Conservation (phyloP, 2,113 vertebrate species). For the Pelobates fuscus region DNA sequence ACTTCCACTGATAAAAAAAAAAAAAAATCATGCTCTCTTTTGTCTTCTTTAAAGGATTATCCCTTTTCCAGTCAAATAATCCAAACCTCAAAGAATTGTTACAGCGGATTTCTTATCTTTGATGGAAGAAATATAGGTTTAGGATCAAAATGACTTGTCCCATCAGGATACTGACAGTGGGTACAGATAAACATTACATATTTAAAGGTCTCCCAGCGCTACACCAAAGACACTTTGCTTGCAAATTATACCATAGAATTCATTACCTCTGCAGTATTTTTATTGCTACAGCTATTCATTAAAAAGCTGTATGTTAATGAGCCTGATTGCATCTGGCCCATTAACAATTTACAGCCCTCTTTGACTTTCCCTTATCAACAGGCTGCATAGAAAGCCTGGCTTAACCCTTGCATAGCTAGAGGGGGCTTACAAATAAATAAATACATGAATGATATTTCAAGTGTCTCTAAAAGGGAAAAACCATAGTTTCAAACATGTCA, state of each 20-base stretch:
- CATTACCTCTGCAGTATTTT: slow-evolving; percentile 35
- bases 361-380: slow-evolving; percentile 17
- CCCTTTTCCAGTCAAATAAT: background rate
- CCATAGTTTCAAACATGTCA: too few species aligned
- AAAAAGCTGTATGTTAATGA: slow-evolving; percentile 38
- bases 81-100: background rate
- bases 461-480: too few species aligned
- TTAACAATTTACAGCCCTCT: slow-evolving; percentile 28
- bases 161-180: background rate
- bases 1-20: too few species aligned
- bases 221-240: background rate
- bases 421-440: background rate
- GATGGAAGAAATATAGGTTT: background rate
- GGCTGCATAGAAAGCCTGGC: background rate
- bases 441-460: too few species aligned
- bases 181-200: background rate
- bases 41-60: too few species aligned
- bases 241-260: slow-evolving; percentile 9
- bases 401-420: background rate
- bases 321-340: slow-evolving; percentile 19
- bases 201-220: background rate
- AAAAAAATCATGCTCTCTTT: too few species aligned
- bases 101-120: background rate
- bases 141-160: background rate
- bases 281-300: slow-evolving; percentile 11